Evolutionary conservation across 2,888 invertebrate genomes (phyloP).

Genomic region (Prosapia bicincta): DNA sequence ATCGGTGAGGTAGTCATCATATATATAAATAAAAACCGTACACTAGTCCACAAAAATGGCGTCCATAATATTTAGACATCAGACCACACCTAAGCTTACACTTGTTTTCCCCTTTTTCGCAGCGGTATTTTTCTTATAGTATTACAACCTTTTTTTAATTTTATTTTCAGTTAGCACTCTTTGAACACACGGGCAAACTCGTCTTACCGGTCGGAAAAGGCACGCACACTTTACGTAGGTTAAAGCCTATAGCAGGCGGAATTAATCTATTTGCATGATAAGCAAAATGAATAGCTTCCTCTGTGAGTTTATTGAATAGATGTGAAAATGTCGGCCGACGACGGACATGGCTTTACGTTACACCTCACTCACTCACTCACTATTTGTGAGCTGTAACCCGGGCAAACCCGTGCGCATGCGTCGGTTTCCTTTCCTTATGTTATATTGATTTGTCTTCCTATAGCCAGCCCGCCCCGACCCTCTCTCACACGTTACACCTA

Average conservation of each 20-base stretch:
- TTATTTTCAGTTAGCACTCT: not conserved
- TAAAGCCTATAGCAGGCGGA: not conserved
- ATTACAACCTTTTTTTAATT: not conserved
- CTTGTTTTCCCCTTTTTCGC: not conserved
- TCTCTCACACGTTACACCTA: not conserved
- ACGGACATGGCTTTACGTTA: not conserved
- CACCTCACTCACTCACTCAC: not conserved
- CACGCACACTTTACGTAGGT: not conserved
- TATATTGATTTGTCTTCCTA: not conserved
- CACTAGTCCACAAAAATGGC: not conserved
- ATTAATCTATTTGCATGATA: not conserved
- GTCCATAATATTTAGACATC: not conserved
- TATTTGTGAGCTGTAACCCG: not conserved
- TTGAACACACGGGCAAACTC: not conserved
- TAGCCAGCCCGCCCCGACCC: not conserved
- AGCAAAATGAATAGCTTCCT: not conserved
- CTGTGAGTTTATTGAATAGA: not conserved
- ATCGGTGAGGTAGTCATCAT: constrained; percentile 11
- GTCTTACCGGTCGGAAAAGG: not conserved
- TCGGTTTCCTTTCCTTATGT: not conserved
- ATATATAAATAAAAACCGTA: not conserved
- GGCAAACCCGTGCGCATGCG: not conserved
- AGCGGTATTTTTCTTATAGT: not conserved
- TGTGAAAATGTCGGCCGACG: not conserved
- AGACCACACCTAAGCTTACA: not conserved